phyloP scores from a whole-genome alignment of 2,797 vertebrate genomes.

The Acanthis flammea region DNA sequence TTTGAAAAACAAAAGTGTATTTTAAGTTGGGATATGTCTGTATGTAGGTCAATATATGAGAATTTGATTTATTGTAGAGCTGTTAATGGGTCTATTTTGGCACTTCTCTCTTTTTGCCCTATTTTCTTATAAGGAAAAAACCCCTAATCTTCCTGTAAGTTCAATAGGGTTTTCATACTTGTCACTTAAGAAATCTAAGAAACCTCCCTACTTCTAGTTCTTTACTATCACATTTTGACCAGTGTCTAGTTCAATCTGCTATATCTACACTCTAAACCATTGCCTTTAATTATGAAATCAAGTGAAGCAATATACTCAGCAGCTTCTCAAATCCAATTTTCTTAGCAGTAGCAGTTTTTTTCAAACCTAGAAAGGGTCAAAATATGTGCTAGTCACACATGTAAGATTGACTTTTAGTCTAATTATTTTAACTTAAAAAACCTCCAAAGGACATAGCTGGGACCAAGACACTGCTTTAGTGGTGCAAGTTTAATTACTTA shows the following conservation, averaged over 20 bases:
- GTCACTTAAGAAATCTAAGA: not conserved
- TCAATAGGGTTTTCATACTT: not conserved
- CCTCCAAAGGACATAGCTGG: not conserved
- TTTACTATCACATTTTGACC: not conserved
- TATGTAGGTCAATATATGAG: not conserved
- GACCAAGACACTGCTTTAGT: not conserved
- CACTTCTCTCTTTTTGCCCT: not conserved
- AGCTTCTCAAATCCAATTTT: not conserved
- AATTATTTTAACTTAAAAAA: not conserved
- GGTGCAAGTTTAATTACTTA: not conserved
- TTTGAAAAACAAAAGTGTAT: not conserved
- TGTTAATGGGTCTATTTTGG: not conserved
- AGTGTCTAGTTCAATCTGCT: not conserved
- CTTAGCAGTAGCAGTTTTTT: not conserved
- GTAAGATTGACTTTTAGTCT: not conserved
- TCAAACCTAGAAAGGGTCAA: not conserved
- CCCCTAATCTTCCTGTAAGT: not conserved
- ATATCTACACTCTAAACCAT: not conserved
- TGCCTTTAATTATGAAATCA: not conserved
- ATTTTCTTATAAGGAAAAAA: not conserved
- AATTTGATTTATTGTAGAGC: not conserved
- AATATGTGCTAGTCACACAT: not conserved
- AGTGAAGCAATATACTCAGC: not conserved
- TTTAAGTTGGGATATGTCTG: not conserved
- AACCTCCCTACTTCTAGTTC: not conserved